Evolutionary conservation across 2,113 vertebrate species (phyloP).

Genomic region (Anguilla japonica): DNA sequence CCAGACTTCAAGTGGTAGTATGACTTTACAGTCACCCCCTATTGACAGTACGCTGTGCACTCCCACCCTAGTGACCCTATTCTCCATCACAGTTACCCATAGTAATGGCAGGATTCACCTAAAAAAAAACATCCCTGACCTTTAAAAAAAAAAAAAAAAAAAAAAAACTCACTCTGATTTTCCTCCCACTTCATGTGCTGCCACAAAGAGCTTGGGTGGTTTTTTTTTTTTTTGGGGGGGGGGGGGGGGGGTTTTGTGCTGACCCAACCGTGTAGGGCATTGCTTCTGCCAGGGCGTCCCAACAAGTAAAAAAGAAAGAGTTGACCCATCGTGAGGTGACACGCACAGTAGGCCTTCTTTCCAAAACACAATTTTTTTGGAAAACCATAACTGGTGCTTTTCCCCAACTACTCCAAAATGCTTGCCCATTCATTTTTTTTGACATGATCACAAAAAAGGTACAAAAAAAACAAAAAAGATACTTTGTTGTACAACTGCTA

Average conservation of each 20-base stretch:
- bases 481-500: slow-evolving; percentile 34
- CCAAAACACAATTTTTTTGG: background rate
- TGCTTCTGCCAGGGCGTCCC: too few relatives aligned
- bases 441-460: slow-evolving; percentile 17
- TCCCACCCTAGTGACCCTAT: background rate
- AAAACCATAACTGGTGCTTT: background rate
- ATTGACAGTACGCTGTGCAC: background rate
- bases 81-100: background rate
- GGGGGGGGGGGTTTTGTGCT: too few relatives aligned
- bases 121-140: background rate
- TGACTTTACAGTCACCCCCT: background rate
- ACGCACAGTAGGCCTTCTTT: background rate
- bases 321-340: background rate
- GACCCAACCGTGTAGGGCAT: background rate
- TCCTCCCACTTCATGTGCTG: too few relatives aligned
- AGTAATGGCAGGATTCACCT: background rate
- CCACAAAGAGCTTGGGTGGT: background rate
- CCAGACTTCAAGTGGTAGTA: background rate
- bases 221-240: background rate
- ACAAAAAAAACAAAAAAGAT: slow-evolving; percentile 12
- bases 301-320: background rate
- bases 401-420: background rate
- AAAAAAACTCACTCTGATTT: background rate
- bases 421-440: slow-evolving; percentile 25
- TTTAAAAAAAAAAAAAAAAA: background rate